Evolutionary conservation across 2,113 vertebrate genomes (phyloP), one percentile per base, ranked within the genome.

Genomic region (Struthio camelus): DNA sequence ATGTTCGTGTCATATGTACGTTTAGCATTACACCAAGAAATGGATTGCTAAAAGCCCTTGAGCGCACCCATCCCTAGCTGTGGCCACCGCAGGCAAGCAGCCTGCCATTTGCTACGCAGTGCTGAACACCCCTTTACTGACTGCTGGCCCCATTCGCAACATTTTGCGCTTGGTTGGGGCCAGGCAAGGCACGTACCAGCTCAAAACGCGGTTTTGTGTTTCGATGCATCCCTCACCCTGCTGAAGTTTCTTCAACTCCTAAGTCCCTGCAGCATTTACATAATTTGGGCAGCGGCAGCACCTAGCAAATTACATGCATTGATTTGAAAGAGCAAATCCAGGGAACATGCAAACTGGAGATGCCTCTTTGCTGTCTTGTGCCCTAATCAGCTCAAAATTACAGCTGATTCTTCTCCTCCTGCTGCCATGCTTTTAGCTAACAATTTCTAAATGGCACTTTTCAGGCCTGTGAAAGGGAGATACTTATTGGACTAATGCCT

Each of bases 361-460:
- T 67, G 61, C 59, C 62, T 76, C 83, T 66, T 44, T 36, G 28
- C 38, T 51, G 38, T 34, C 34, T 72, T 34, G 16, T 15, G 19
- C n/a, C 66, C 61, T 81, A 89, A 85, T 80, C 59, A 69, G 80
- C 73, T 51, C 54, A n/a, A 79, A 84, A 93, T 24, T 73, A 56
- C 73, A 34, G 80, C 44, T 84, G 66, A 72, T 84, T 84, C 66
- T 70, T 61, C 71, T 62, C 27, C 67, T 67, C 51, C 44, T 27
- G 59, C 58, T 64, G 65, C 44, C 12, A 56, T 48, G 59, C 36
- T 96, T 92, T 94, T 51, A 80, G 62, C 25, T 66, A 88, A 5
- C 80, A 22, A 92, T 95, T 96, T 72, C 87, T 93, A 90, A 92
- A 83, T 48, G 24, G 42, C 17, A 56, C 53, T 89, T 95, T 28